Conservation (phyloP, 35 echinoderm and acorn worm species). For the Ptychodera flava region DNA sequence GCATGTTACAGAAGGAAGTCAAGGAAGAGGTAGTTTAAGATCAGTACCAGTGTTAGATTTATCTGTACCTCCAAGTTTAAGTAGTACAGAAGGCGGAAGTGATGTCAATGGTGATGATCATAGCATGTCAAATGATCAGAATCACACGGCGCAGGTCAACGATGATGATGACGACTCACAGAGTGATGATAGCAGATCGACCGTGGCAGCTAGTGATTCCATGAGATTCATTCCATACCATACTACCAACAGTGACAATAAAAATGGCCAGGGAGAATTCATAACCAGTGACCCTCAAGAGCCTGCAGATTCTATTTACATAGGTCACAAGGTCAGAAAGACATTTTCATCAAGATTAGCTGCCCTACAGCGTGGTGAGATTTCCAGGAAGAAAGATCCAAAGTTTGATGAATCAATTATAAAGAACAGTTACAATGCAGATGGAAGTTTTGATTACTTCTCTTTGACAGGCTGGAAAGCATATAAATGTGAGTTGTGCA, state of each 20-base stretch:
- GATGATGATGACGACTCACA: background rate
- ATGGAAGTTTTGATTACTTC: conserved; percentile 99
- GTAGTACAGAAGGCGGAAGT: background rate
- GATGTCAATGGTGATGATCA: background rate
- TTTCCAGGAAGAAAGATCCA: background rate
- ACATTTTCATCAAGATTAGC: background rate
- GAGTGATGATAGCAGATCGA: background rate
- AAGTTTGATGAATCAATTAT: conserved; percentile 24
- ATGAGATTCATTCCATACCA: background rate
- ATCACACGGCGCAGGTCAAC: background rate
- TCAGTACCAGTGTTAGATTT: background rate
- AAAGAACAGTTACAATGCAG: conserved; percentile 98
- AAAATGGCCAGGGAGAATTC: background rate
- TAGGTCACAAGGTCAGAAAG: background rate
- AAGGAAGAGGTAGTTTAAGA: background rate
- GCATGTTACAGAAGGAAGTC: background rate
- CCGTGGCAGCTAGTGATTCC: background rate
- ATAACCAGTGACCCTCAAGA: background rate
- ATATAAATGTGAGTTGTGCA: conserved; percentile 93
- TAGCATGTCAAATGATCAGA: background rate
- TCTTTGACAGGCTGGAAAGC: conserved; percentile 99
- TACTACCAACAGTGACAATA: background rate
- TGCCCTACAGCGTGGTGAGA: background rate
- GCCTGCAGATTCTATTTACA: background rate
- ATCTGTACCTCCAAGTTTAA: background rate